Conservation (phyloP, 2,113 vertebrate genomes). For the Potamarius usumacintae region DNA sequence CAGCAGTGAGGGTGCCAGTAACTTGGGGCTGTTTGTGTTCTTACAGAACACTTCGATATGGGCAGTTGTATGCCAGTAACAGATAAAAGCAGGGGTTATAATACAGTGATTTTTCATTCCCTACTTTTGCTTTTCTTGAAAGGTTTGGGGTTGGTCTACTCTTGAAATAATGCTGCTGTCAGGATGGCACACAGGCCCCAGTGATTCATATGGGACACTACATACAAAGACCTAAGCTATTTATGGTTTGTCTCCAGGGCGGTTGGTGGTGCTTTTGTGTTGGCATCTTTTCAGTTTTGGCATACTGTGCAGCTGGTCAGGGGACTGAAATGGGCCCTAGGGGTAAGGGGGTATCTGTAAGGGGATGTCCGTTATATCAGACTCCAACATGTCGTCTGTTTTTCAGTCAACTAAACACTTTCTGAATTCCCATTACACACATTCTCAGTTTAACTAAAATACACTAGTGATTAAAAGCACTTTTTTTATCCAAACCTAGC, state of each 20-base stretch:
- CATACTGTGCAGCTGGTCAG: not conserved
- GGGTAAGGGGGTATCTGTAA: not conserved
- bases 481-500: not conserved
- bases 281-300: not conserved
- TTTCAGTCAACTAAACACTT: not conserved
- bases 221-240: not conserved
- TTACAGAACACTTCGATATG: not conserved
- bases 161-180: not conserved
- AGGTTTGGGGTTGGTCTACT: not conserved
- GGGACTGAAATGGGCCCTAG: not conserved
- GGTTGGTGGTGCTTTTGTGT: not conserved
- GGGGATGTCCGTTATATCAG: not conserved
- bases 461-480: not conserved
- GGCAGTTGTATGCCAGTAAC: not conserved
- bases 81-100: not conserved
- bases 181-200: not conserved
- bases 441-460: not conserved
- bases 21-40: not conserved
- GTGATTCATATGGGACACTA: not conserved
- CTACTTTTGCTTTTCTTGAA: constrained; percentile 18
- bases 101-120: not conserved
- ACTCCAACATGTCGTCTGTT: not conserved
- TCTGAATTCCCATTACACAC: not conserved
- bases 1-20: constrained; percentile 64
- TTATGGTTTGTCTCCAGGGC: not conserved